phyloP scores from a whole-genome alignment of 2,888 invertebrate genomes.

The Reticulitermes lucifugus region DNA sequence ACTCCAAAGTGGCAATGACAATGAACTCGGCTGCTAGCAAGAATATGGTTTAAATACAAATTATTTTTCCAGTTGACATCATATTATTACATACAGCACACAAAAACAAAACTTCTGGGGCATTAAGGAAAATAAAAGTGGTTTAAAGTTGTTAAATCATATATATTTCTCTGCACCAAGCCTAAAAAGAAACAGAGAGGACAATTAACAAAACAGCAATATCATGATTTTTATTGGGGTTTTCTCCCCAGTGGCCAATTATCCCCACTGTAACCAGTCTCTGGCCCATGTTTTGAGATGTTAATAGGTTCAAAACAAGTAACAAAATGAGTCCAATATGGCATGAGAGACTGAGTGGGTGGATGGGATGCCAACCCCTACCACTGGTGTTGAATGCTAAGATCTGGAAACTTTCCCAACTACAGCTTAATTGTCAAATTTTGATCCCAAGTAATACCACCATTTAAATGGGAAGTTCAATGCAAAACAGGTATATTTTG shows the following conservation, averaged over 20 bases:
- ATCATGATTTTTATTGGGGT: slow-evolving; percentile 65
- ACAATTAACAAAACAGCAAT: not conserved
- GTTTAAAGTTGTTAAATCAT: not conserved
- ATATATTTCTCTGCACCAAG: not conserved
- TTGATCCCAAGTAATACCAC: not conserved
- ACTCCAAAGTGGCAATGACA: no score
- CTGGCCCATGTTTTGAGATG: not conserved
- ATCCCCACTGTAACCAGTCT: slow-evolving; percentile 54
- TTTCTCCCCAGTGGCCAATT: slow-evolving; percentile 65
- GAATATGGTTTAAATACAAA: no score
- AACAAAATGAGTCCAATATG: not conserved
- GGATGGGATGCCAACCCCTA: slow-evolving; percentile 72
- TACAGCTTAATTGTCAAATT: no score
- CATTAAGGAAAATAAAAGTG: not conserved
- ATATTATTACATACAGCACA: no score
- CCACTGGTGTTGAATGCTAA: slow-evolving; percentile 58
- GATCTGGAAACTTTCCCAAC: slow-evolving; percentile 47
- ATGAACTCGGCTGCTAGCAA: no score
- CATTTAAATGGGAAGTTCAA: not conserved
- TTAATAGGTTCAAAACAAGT: not conserved
- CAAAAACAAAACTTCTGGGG: no score
- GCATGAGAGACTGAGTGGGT: slow-evolving; percentile 57
- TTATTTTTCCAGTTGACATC: no score
- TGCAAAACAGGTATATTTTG: no score
- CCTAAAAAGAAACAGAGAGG: not conserved